A percentile compares a stretch with the other conserved stretches of the same genome.
Evolutionary conservation across 2,113 vertebrate species (phyloP).

Genomic region (Heptranchias perlo): DNA sequence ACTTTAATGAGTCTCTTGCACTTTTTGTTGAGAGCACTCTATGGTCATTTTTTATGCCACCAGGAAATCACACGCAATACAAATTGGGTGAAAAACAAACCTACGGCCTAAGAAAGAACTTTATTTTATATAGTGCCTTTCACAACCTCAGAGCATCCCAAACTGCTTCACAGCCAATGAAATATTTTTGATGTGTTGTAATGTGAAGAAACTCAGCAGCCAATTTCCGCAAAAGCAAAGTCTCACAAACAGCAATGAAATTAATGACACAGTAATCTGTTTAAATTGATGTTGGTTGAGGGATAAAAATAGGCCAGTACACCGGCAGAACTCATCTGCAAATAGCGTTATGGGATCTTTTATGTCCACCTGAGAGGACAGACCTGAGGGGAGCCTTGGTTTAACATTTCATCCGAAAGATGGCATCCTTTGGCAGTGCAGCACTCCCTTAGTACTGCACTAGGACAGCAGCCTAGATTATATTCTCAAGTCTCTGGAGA

Average conservation of each 20-base stretch:
- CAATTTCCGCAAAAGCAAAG: neutral
- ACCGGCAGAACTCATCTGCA: neutral
- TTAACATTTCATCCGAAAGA: neutral
- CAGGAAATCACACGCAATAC: neutral
- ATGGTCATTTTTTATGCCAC: neutral
- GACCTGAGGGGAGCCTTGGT: neutral
- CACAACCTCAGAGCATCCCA: neutral
- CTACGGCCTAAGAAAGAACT: neutral
- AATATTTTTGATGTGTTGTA: neutral
- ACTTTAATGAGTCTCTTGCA: neutral
- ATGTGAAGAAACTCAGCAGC: neutral
- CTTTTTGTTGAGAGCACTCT: neutral
- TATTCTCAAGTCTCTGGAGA: neutral
- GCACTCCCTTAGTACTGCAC: neutral
- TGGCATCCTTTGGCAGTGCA: neutral
- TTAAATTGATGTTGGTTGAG: neutral
- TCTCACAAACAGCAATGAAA: neutral
- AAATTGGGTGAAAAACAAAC: neutral
- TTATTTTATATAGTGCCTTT: neutral
- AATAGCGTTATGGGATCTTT: neutral
- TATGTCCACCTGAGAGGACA: neutral
- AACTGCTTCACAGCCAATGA: neutral
- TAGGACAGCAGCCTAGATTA: neutral
- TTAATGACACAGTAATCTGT: neutral
- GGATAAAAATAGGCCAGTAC: neutral